These are phyloP conservation scores for Schizopygopsis malacanthus DNA, from an alignment of 2,797 vertebrate genomes.

Conservation along the genomic window DNA sequence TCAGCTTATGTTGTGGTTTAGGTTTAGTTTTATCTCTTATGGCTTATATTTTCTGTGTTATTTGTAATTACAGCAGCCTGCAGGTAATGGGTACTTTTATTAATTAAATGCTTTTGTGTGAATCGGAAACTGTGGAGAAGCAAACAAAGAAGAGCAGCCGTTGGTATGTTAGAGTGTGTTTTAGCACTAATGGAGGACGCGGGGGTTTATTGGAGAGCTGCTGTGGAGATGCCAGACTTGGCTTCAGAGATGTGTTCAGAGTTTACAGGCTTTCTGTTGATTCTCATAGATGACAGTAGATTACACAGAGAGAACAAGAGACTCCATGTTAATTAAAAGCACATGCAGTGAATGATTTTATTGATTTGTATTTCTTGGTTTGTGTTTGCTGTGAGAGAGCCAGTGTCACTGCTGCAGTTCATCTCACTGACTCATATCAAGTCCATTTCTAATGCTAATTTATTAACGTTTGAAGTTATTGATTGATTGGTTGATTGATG, in stretches of 20 bases:
- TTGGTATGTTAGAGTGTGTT: neutral
- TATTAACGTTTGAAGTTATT: neutral
- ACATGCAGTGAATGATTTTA: conserved; percentile 10
- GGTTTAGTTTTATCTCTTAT: neutral
- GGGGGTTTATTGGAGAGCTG: conserved; percentile 32
- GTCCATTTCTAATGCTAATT: neutral
- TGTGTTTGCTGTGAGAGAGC: neutral
- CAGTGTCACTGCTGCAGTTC: neutral
- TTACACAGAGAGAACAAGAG: conserved; percentile 24
- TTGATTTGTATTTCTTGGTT: neutral
- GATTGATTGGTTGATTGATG: no score
- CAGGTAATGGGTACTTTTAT: conserved; percentile 6
- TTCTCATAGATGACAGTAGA: conserved; percentile 34
- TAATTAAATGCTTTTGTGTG: conserved; percentile 18
- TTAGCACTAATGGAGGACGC: conserved; percentile 27
- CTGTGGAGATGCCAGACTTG: conserved; percentile 28
- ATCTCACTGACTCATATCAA: neutral
- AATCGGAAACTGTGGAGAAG: neutral
- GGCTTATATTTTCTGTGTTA: neutral
- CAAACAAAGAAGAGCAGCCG: neutral
- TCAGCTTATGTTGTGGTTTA: neutral
- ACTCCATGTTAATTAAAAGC: conserved; percentile 34
- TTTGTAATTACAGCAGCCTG: conserved; percentile 8
- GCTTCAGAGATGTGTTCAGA: conserved; percentile 10
- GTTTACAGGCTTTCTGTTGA: conserved; percentile 35